phyloP scores from a whole-genome alignment of 64 coral and sea anemone genomes.

The Montipora sp. region DNA sequence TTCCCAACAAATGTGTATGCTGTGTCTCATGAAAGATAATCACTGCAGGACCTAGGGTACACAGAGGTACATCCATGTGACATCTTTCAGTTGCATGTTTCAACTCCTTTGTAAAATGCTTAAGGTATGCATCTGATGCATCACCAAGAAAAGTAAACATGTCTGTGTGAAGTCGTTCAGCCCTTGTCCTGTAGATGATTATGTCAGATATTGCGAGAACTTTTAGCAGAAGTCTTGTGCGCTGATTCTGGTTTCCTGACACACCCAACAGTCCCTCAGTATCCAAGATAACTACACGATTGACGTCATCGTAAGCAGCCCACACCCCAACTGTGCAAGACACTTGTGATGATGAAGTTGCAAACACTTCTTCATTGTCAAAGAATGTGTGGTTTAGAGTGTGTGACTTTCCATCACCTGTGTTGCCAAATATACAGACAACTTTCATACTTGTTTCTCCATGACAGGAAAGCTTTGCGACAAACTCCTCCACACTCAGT shows the following conservation, averaged over 20 bases:
- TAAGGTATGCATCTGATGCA: conserved; percentile 96
- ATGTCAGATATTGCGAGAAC: conserved; percentile 98
- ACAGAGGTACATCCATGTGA: conserved; percentile 88
- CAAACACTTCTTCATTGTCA: conserved; percentile 87
- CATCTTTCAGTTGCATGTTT: conserved; percentile 76
- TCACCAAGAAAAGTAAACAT: conserved; percentile 98
- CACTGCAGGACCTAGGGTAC: conserved; percentile 91
- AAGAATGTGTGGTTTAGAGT: conserved; percentile 99
- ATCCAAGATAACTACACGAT: conserved; percentile 79
- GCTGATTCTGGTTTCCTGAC: conserved; percentile 90
- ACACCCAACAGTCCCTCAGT: conserved; percentile 95
- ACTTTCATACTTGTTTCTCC: conserved; percentile 84
- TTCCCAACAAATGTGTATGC: conserved; percentile 88
- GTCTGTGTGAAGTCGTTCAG: conserved; percentile 86
- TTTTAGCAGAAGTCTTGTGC: conserved; percentile 86
- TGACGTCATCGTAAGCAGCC: conserved; percentile 91
- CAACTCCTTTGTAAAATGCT: conserved; percentile 94
- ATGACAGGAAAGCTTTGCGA: conserved; percentile 51
- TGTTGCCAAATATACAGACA: conserved; percentile 99
- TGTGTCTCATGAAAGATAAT: conserved; percentile 99
- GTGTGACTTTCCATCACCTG: conserved; percentile 98
- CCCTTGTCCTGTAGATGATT: conserved; percentile 88
- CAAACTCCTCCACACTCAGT: conserved; percentile 73
- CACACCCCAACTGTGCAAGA: conserved; percentile 98
- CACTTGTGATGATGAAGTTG: conserved; percentile 89